Evolutionary conservation across 2,888 invertebrate genomes (phyloP).

Genomic region (Metacarcinus magister): DNA sequence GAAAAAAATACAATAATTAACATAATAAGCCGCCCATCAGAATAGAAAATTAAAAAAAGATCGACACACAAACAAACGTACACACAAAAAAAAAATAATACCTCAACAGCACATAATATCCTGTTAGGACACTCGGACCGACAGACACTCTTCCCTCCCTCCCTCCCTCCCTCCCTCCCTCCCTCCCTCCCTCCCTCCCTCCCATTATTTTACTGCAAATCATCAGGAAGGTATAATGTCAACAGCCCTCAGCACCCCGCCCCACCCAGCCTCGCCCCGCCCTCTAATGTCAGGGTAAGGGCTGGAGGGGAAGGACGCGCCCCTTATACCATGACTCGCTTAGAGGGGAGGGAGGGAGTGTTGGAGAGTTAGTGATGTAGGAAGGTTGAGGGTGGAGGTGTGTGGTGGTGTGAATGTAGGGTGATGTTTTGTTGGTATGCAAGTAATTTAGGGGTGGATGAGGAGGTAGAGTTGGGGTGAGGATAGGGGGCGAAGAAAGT

Average conservation of each 20-base stretch:
- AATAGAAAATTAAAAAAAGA: no score
- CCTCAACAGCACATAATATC: neutral
- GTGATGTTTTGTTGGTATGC: no score
- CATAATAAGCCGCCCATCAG: no score
- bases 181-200: no score
- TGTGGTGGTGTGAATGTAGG: no score
- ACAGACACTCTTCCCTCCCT: neutral
- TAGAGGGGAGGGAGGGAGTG: neutral
- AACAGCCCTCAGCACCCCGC: no score
- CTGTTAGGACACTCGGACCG: neutral
- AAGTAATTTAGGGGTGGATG: no score
- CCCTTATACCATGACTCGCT: neutral
- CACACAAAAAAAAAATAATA: neutral
- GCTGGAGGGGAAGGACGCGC: neutral
- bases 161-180: neutral
- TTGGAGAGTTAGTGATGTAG: no score
- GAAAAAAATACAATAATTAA: no score
- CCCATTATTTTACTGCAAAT: neutral
- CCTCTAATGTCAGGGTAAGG: neutral
- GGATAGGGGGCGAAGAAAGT: no score
- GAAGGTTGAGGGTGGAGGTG: no score
- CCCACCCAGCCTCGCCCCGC: neutral
- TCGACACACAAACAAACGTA: neutral
- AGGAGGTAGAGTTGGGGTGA: no score
- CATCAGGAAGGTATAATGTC: conserved; percentile 12